phyloP scores from a whole-genome alignment of 2,113 vertebrate species.

The Sturnira hondurensis region DNA sequence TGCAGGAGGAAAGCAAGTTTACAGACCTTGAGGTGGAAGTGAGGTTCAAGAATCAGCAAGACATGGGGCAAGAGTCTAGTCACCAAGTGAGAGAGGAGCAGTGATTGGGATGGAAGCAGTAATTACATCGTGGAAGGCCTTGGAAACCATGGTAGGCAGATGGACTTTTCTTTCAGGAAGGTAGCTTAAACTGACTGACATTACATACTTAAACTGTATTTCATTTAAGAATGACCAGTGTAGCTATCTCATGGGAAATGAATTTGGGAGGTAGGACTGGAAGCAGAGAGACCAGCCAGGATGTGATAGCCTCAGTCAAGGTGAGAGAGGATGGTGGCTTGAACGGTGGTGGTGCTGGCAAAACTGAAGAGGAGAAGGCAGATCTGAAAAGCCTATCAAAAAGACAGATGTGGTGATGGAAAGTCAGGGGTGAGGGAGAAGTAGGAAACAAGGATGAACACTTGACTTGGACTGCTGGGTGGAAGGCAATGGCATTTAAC shows the following conservation, averaged over 20 bases:
- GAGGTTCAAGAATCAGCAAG: not conserved
- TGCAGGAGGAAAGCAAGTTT: not conserved
- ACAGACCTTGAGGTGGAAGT: not conserved
- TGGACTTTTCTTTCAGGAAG: not conserved
- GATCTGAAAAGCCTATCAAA: not conserved
- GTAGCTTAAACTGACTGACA: not conserved
- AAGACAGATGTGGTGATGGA: not conserved
- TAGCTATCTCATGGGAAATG: not conserved
- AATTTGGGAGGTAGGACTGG: not conserved
- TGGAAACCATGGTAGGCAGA: not conserved
- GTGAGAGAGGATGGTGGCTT: not conserved
- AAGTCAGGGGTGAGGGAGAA: not conserved
- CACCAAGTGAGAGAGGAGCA: not conserved
- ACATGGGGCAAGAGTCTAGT: not conserved
- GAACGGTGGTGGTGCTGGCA: too few species aligned
- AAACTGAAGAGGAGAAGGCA: not conserved
- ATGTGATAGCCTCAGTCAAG: not conserved
- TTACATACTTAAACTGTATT: too few species aligned
- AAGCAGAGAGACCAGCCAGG: not conserved
- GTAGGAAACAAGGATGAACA: not conserved
- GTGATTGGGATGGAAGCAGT: too few species aligned
- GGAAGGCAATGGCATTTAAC: not conserved
- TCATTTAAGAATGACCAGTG: not conserved
- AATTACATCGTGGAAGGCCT: not conserved
- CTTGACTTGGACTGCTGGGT: not conserved